Base-by-base conservation (phyloP, 2,888 invertebrate species). In the Agrilus biguttatus region DNA sequence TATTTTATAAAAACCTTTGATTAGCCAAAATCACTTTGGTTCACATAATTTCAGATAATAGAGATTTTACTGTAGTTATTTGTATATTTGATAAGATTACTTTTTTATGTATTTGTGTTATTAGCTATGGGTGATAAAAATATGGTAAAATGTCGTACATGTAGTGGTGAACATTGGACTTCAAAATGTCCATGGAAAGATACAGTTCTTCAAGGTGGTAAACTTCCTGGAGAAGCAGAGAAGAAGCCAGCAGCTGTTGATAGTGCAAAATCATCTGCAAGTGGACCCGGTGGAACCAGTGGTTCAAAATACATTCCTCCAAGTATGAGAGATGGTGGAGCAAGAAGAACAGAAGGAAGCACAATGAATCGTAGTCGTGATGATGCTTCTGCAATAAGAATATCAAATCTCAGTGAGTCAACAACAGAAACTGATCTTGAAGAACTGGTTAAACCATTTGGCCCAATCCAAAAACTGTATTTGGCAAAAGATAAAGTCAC, bases 151-250 rank as follows among this genome's bases (percentile, higher is more conserved):
- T 93, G 93, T 60, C 79, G 92, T 66, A 85, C 80, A 47, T 93
- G 93, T 65, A 84, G 83, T 58, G 90, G 95, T 42, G 96, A 96
- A 61, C 98, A 98, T 74, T 98, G 96, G 95, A 95, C 96, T 33
- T 82, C 91, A 35, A 87, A 89, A 60, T 98, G 98, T 74, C 98
- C 98, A 1, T 97, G 90, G 77, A 96, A 93, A 68, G 91, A 95
- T 57, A 87, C 89, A 1, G 80, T 80, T 54, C 70, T 84, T 56
- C 80, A 78, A 42, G 80, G 80, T 51, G 69, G 75, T 45, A 80
- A 80, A 61, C 51, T 70, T 33, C 75, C 69, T 54, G 28, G 28
- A 10, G 73, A 74, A 53, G 70, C 71, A 45, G 75, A 75, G 57
- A 69, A 73, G 45, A 58, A 63, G 14, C 47, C 57, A 2, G 65